Percentiles rank a stretch among this genome's conserved stretches.
Evolutionary conservation across 2,797 vertebrate genomes (phyloP).

Genomic region (Spondyliosoma cantharus): DNA sequence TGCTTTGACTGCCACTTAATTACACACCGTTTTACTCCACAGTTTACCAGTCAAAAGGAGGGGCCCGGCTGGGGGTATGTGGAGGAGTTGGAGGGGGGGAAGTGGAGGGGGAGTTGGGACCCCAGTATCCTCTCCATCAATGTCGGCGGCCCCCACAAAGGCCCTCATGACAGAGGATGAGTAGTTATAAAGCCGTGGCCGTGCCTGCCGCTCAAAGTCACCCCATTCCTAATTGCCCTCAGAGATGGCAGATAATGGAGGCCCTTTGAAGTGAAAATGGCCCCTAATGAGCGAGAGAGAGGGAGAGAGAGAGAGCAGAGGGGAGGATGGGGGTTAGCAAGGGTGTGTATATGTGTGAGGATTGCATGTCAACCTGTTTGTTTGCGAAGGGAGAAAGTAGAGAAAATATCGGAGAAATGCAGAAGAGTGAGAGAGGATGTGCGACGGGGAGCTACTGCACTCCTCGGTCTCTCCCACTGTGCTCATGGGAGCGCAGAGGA

Average conservation of each 20-base stretch:
- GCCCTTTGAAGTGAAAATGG: slow-evolving; percentile 93
- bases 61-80: slow-evolving; percentile 76
- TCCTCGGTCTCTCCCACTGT: slow-evolving; percentile 78
- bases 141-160: slow-evolving; percentile 87
- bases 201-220: slow-evolving; percentile 90
- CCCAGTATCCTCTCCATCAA: slow-evolving; percentile 90
- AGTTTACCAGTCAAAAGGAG: slow-evolving; percentile 91
- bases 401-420: slow-evolving; percentile 14
- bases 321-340: slow-evolving; percentile 10
- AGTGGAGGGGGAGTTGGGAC: slow-evolving; percentile 29
- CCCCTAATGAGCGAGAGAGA: slow-evolving; percentile 86
- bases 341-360: slow-evolving; percentile 36
- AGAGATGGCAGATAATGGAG: slow-evolving; percentile 92
- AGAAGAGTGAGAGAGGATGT: slow-evolving; percentile 4
- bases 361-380: slow-evolving; percentile 82
- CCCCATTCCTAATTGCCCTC: slow-evolving; percentile 94
- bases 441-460: slow-evolving; percentile 11
- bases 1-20: slow-evolving; percentile 95
- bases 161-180: slow-evolving; percentile 88
- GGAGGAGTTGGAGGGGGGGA: slow-evolving; percentile 25
- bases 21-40: slow-evolving; percentile 92
- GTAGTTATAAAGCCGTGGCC: slow-evolving; percentile 88
- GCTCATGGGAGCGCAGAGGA: slow-evolving; percentile 81
- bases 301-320: slow-evolving; percentile 20
- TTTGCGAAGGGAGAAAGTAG: slow-evolving; percentile 52